Evolutionary conservation across 2,113 vertebrate species (phyloP).

Genomic region (Sinocyclocheilus maitianheensis): DNA sequence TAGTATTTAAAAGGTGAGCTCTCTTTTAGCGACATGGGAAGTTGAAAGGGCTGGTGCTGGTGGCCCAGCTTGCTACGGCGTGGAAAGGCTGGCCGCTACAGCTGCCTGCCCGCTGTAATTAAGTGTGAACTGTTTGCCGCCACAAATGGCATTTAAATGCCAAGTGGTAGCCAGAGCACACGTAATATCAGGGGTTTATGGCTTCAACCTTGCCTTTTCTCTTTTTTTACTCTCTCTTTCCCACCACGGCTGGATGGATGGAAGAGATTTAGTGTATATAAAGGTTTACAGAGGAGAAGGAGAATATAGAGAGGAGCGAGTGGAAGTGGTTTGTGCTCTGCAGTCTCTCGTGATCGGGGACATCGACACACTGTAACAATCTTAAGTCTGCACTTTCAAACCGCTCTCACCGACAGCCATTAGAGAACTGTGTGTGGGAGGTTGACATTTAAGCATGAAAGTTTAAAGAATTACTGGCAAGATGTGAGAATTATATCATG

Average conservation of each 20-base stretch:
- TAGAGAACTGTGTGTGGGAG: constrained; percentile 37
- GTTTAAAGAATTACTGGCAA: constrained; percentile 25
- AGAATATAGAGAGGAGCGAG: background rate
- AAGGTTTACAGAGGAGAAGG: constrained; percentile 16
- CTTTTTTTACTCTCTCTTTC: background rate
- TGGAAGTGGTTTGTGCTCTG: constrained; percentile 32
- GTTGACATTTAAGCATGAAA: constrained; percentile 42
- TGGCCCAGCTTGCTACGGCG: constrained; percentile 67
- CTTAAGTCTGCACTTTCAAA: constrained; percentile 30
- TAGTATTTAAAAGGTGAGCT: constrained; percentile 76
- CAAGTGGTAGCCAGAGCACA: constrained; percentile 55
- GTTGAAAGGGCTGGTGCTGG: constrained; percentile 56
- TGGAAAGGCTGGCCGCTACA: constrained; percentile 64
- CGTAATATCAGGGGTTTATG: constrained; percentile 40
- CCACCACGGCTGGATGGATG: constrained; percentile 28
- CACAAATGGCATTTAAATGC: constrained; percentile 75
- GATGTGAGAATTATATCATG: constrained; percentile 13
- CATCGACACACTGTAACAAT: constrained; percentile 39
- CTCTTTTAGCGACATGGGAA: constrained; percentile 68
- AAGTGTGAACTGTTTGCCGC: constrained; percentile 66
- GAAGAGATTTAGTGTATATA: constrained; percentile 27
- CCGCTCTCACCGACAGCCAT: constrained; percentile 38
- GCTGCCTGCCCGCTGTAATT: constrained; percentile 73
- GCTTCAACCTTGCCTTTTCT: constrained; percentile 30
- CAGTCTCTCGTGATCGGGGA: constrained; percentile 34